These are phyloP conservation scores for Dermochelys coriacea DNA, from an alignment of 2,797 vertebrate species.

Conservation along the genomic window DNA sequence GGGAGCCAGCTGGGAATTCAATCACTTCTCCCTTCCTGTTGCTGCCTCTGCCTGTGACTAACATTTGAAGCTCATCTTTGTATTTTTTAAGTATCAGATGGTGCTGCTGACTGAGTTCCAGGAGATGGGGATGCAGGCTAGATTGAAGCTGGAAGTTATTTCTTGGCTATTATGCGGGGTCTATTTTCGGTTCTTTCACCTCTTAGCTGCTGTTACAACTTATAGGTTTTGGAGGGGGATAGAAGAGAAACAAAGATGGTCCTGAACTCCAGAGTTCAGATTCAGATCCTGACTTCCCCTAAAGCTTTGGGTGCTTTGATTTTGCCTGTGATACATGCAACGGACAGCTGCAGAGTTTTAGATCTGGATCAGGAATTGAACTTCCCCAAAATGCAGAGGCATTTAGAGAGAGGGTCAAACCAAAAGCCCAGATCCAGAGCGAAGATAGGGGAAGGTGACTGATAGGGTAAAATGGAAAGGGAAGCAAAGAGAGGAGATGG, in stretches of 20 bases:
- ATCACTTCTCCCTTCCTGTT: slow-evolving; percentile 63
- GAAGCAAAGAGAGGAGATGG: background rate
- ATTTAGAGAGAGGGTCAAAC: background rate
- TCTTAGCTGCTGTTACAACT: background rate
- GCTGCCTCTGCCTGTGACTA: slow-evolving; percentile 59
- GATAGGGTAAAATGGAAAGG: background rate
- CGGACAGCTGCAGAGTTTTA: background rate
- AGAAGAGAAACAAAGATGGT: background rate
- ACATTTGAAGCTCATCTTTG: slow-evolving; percentile 60
- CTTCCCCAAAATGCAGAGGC: background rate
- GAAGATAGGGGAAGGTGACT: slow-evolving; percentile 62
- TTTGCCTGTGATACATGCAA: background rate
- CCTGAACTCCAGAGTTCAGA: background rate
- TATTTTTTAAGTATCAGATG: slow-evolving; percentile 58
- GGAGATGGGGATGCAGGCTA: slow-evolving; percentile 50
- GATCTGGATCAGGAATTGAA: background rate
- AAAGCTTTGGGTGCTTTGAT: slow-evolving; percentile 18
- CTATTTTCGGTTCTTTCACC: slow-evolving; percentile 41
- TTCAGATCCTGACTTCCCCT: background rate
- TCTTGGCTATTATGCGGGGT: slow-evolving; percentile 21
- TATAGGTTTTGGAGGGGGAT: background rate
- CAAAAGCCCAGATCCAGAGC: slow-evolving; percentile 30
- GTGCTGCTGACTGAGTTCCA: slow-evolving; percentile 58
- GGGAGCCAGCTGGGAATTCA: slow-evolving; percentile 55
- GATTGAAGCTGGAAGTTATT: slow-evolving; percentile 63